Evolutionary conservation across 2,113 vertebrate species (phyloP).

Genomic region (Eurypyga helias): DNA sequence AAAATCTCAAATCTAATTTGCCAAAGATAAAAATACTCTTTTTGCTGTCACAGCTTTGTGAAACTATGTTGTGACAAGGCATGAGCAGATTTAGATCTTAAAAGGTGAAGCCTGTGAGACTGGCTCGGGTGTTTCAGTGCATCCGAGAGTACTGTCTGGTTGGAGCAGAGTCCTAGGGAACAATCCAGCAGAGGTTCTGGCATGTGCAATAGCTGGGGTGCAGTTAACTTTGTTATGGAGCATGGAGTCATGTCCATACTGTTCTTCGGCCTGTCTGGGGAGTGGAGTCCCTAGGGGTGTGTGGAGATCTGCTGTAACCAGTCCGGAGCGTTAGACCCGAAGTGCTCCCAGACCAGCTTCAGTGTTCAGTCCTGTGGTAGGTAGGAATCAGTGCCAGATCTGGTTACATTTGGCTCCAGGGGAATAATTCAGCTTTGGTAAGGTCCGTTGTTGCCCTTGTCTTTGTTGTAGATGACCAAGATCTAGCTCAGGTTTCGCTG

Average conservation of each 20-base stretch:
- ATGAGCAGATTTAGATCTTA: background rate
- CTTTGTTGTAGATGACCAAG: background rate
- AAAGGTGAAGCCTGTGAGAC: background rate
- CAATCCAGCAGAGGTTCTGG: background rate
- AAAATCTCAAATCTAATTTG: slow-evolving; percentile 8
- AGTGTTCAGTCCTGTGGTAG: background rate
- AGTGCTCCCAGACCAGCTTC: background rate
- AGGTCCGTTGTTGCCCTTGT: background rate
- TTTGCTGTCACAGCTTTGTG: background rate
- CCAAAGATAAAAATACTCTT: background rate
- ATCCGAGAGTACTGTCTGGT: background rate
- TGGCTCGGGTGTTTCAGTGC: background rate
- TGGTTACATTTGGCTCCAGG: background rate
- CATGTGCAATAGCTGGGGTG: background rate
- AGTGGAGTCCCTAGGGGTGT: background rate
- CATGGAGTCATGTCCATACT: background rate
- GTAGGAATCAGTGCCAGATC: background rate
- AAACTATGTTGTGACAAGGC: background rate
- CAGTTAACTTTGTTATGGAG: background rate
- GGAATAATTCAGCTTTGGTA: background rate
- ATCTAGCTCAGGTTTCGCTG: background rate
- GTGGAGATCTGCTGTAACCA: background rate
- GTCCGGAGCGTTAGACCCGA: background rate
- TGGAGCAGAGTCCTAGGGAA: background rate
- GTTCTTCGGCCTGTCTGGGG: background rate